These are phyloP conservation scores for Apodemus sylvaticus DNA, from an alignment of 2,113 vertebrate species.

Conservation along the genomic window DNA sequence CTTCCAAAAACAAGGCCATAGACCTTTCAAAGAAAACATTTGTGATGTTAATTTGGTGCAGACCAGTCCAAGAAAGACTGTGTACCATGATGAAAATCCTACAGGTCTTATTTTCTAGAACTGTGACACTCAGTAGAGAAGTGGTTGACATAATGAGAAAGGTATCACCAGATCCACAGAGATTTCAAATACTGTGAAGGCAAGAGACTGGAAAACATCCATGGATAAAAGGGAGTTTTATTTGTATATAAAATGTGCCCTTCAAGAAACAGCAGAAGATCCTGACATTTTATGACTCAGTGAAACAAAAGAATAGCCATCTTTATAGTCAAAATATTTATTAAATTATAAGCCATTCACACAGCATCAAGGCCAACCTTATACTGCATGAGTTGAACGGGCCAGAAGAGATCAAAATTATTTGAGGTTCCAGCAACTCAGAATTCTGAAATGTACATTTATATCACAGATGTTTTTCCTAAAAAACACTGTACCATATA, in stretches of 20 bases:
- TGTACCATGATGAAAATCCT: not conserved
- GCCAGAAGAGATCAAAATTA: slow-evolving; percentile 25
- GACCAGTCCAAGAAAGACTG: slow-evolving; percentile 36
- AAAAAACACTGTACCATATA: not conserved
- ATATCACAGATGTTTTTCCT: slow-evolving; percentile 48
- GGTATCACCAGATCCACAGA: not conserved
- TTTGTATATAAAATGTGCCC: slow-evolving; percentile 74
- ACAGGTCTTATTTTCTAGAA: not conserved
- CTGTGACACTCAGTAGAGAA: not conserved
- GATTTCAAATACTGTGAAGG: slow-evolving; percentile 32
- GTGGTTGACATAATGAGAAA: not conserved
- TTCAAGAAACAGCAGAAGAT: slow-evolving; percentile 61
- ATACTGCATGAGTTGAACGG: not conserved
- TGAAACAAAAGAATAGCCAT: slow-evolving; percentile 76
- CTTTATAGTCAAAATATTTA: slow-evolving; percentile 67
- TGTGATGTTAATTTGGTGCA: slow-evolving; percentile 40
- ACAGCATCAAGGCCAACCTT: slow-evolving; percentile 77
- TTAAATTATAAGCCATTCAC: slow-evolving; percentile 66
- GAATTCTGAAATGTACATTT: slow-evolving; percentile 73
- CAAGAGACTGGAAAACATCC: slow-evolving; percentile 56
- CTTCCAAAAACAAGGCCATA: not conserved
- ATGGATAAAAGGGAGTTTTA: slow-evolving; percentile 33
- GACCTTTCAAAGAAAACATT: slow-evolving; percentile 1
- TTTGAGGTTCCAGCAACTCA: slow-evolving; percentile 68
- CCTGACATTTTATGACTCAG: slow-evolving; percentile 64